Evolutionary conservation across 2,797 vertebrate species (phyloP).

Genomic region (Myoxocephalus aenaeus): DNA sequence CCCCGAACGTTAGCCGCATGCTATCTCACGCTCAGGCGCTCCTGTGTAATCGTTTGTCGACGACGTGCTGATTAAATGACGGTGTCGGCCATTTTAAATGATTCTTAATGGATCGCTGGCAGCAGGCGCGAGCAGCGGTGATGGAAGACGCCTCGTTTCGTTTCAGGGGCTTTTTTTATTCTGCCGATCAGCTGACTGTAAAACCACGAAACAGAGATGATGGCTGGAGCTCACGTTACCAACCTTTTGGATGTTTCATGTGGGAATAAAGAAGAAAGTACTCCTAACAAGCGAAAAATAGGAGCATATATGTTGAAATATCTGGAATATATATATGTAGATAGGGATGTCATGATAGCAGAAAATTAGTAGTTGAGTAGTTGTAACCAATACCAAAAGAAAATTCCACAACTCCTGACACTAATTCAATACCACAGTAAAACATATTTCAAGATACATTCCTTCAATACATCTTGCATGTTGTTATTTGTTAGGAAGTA

Average conservation of each 20-base stretch:
- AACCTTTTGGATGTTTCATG: not conserved
- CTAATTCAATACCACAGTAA: too few relatives aligned
- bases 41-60: constrained; percentile 23
- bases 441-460: too few relatives aligned
- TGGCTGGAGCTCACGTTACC: not conserved
- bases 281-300: not conserved
- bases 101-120: constrained; percentile 20
- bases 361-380: too few relatives aligned
- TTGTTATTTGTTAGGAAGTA: too few relatives aligned
- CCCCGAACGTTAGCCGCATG: constrained; percentile 22
- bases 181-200: constrained; percentile 5
- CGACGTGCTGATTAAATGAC: constrained; percentile 27
- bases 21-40: constrained; percentile 23
- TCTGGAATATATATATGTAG: too few relatives aligned
- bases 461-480: too few relatives aligned
- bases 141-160: not conserved
- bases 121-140: constrained; percentile 24
- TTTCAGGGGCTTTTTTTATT: not conserved
- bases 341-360: too few relatives aligned
- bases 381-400: too few relatives aligned
- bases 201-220: constrained; percentile 1
- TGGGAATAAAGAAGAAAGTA: not conserved
- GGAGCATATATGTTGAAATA: not conserved
- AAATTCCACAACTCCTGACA: too few relatives aligned
- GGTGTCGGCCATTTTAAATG: constrained; percentile 18